Percentiles rank a stretch among this genome's conserved stretches.
phyloP scores from a whole-genome alignment of 2,797 vertebrate species.

The Gobio occitaniae region DNA sequence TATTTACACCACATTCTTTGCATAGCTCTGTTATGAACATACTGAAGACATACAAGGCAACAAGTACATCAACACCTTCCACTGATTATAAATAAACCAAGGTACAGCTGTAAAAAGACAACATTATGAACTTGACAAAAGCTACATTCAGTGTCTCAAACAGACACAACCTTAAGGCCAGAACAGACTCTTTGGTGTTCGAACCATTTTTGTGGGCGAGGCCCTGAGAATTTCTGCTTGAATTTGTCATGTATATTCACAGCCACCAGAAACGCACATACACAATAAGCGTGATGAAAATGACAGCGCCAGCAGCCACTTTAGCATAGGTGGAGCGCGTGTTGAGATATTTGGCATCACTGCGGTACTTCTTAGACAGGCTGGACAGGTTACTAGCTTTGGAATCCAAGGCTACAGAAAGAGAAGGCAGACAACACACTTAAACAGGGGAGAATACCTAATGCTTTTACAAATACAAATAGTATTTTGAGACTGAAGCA shows the following conservation, averaged over 20 bases:
- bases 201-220: neutral
- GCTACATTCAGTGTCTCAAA: constrained; percentile 9
- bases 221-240: constrained; percentile 22
- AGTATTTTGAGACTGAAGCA: neutral
- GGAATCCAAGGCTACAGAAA: constrained; percentile 85
- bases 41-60: neutral
- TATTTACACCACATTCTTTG: constrained; percentile 15
- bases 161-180: constrained; percentile 6
- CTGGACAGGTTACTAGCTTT: constrained; percentile 91
- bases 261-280: constrained; percentile 97
- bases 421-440: neutral
- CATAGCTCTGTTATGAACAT: constrained; percentile 21
- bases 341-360: constrained; percentile 93
- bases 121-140: neutral
- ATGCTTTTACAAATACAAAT: neutral
- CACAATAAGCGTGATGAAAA: constrained; percentile 89
- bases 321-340: constrained; percentile 93
- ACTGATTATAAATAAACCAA: constrained; percentile 34
- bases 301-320: constrained; percentile 86
- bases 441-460: neutral
- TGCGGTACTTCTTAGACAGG: constrained; percentile 93
- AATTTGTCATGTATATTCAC: constrained; percentile 68
- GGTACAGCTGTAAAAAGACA: neutral
- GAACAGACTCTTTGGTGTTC: neutral
- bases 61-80: neutral